Evolutionary conservation across 2,113 vertebrate genomes (phyloP).

Genomic region (Progne subis): DNA sequence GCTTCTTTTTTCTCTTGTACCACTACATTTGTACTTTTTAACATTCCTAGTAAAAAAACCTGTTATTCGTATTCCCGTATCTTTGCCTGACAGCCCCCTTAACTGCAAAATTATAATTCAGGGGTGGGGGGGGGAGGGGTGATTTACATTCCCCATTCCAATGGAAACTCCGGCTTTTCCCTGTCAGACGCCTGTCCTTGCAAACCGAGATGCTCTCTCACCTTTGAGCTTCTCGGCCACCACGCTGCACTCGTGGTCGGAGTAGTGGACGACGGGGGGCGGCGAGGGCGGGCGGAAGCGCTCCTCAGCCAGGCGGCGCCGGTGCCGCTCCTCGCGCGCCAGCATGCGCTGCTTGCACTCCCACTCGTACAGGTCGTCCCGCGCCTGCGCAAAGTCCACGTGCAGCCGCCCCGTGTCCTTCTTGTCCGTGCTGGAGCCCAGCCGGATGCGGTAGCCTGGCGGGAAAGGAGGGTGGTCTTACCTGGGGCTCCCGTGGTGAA

Average conservation of each 20-base stretch:
- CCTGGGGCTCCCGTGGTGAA: neutral
- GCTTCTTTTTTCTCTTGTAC: too few relatives aligned
- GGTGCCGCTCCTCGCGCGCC: conserved; percentile 91
- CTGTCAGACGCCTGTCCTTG: too few relatives aligned
- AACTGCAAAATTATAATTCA: too few relatives aligned
- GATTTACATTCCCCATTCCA: too few relatives aligned
- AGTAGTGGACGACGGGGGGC: conserved; percentile 92
- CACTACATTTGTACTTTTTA: too few relatives aligned
- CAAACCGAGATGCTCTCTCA: conserved; percentile 29
- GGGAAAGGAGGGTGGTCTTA: accelerated
- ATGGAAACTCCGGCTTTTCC: too few relatives aligned
- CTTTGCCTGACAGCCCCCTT: too few relatives aligned
- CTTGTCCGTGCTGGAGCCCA: conserved; percentile 96
- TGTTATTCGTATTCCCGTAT: too few relatives aligned
- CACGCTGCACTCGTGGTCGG: conserved; percentile 90
- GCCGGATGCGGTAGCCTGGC: conserved; percentile 89
- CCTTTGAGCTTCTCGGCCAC: conserved; percentile 97
- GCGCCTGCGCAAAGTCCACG: conserved; percentile 93
- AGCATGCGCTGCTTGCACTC: conserved; percentile 93
- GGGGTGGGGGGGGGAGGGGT: too few relatives aligned
- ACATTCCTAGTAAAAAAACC: too few relatives aligned
- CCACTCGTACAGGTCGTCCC: conserved; percentile 97
- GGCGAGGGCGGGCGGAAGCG: conserved; percentile 87
- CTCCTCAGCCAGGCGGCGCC: conserved; percentile 88
- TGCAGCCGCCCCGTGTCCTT: conserved; percentile 93